Evolutionary conservation across 92 coral and sea anemone genomes (phyloP).

Genomic region (Porites divaricata): DNA sequence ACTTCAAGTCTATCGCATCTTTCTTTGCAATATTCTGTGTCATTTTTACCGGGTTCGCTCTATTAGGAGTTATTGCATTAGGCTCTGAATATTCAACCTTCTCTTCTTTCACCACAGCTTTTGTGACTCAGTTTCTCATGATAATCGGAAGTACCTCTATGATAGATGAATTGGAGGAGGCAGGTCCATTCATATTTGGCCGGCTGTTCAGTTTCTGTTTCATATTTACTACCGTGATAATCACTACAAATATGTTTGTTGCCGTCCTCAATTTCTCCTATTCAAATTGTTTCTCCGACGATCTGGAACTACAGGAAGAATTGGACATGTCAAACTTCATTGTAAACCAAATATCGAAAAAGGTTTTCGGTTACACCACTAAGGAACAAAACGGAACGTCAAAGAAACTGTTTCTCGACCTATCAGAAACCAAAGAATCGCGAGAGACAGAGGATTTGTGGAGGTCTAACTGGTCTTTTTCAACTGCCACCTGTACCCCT

Average conservation of each 20-base stretch:
- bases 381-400: not conserved
- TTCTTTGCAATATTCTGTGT: conserved; percentile 14
- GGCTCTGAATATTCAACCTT: not conserved
- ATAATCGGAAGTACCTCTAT: not conserved
- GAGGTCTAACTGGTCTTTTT: conserved; percentile 24
- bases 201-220: conserved; percentile 15
- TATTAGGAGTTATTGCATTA: conserved; percentile 23
- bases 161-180: not conserved
- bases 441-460: not conserved
- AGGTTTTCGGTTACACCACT: not conserved
- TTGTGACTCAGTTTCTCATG: conserved; percentile 17
- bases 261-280: conserved; percentile 19
- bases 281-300: not conserved
- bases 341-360: not conserved
- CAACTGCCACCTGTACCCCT: not conserved
- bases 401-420: not conserved
- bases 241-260: conserved; percentile 20
- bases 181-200: not conserved
- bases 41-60: not conserved
- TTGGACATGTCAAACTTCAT: conserved; percentile 3
- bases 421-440: not conserved
- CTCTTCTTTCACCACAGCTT: conserved; percentile 2
- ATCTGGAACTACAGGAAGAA: not conserved
- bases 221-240: not conserved
- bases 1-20: not conserved